Base-by-base conservation (phyloP, 2,113 vertebrate genomes). In the Eulemur macaco region DNA sequence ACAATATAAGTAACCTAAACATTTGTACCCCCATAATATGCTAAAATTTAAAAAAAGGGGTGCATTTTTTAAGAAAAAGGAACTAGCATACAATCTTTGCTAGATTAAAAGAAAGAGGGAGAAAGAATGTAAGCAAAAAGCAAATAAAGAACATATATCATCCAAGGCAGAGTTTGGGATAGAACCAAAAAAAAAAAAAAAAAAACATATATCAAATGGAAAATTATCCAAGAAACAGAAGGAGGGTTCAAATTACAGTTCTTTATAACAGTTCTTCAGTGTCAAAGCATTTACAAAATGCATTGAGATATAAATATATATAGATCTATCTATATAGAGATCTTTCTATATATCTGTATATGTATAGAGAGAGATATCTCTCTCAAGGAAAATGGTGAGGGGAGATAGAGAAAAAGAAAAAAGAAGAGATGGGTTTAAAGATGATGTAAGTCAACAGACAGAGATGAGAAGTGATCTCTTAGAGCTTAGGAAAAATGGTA, bases 121-220 rank as follows among this genome's bases (percentile, higher is more conserved):
- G 47, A 89, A 89, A 29, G 64, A 89, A 94, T 85, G 42, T 74
- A 81, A 88, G 34, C 50, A 93, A 86, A 73, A 82, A 56, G 27
- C 60, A 92, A 87, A 77, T 77, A 83, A 88, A 85, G 12, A 80
- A 37, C 54, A 58, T 45, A 60, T 54, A 60, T 52, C 68, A 88
- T 39, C 39, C 39, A 39, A 39, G 39, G 39, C 39, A 39, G 39
- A 39, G 39, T 39, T 39, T 39, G 39, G 39, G 39, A 39, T 39
- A 3, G 39, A 39, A 39, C 39, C 2, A 37, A 37, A 37, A 37
- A 37, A 37, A 37, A 37, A 37, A 37, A 37, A 37, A 37, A 37
- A 37, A 37, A 37, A 37, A 37, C 37, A 37, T 45, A 68, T 54
- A 52, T 52, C 68, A 88, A 95, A 69, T 86, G 87, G 64, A 64